Evolutionary conservation across 1,140 invertebrate genomes (phyloP).

Genomic region (Samia ricini): DNA sequence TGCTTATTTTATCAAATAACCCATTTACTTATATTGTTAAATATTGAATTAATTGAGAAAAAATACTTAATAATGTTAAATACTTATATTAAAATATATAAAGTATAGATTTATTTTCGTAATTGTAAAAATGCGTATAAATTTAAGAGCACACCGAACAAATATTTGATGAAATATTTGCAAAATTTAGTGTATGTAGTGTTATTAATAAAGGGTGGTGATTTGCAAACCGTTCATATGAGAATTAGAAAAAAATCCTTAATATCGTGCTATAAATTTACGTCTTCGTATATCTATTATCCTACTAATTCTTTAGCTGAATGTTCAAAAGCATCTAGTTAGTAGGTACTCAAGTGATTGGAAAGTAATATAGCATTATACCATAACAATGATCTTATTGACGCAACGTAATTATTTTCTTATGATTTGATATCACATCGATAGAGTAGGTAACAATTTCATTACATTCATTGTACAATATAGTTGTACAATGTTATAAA

Average conservation of each 20-base stretch:
- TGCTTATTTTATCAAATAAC: neutral
- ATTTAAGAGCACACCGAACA: no score
- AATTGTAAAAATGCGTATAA: no score
- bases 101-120: neutral
- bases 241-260: no score
- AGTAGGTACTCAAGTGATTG: neutral
- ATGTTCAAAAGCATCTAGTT: neutral
- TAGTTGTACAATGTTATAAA: neutral
- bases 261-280: no score
- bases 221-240: no score
- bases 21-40: neutral
- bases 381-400: conserved; percentile 13
- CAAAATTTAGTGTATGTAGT: no score
- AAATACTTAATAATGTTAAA: neutral
- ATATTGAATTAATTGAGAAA: neutral
- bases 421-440: conserved; percentile 21
- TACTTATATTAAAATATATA: neutral
- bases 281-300: no score
- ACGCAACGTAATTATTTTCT: conserved; percentile 29
- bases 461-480: neutral
- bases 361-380: neutral
- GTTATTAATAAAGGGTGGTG: no score
- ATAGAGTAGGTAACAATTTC: neutral
- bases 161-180: no score
- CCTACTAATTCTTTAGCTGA: neutral